These are phyloP conservation scores for Clarias fuscus DNA, from an alignment of 2,797 vertebrate genomes.

Conservation along the genomic window DNA sequence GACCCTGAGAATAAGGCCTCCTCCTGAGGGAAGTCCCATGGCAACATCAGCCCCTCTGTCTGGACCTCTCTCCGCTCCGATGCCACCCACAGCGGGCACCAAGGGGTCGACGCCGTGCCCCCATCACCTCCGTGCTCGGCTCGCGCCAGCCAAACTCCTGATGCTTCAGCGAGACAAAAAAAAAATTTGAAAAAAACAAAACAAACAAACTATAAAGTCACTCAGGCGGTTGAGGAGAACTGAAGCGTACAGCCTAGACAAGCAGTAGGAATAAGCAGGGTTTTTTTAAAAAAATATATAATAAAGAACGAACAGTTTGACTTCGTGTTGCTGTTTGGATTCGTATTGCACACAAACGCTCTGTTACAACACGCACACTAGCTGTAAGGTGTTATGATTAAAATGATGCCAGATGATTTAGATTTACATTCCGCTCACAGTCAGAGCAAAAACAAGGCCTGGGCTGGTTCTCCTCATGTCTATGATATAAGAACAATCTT, in stretches of 20 bases:
- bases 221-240: conserved; percentile 38
- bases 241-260: neutral
- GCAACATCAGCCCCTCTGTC: conserved; percentile 70
- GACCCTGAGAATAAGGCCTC: conserved; percentile 79
- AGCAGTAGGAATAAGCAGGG: conserved; percentile 31
- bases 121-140: conserved; percentile 70
- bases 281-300: neutral
- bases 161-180: conserved; percentile 63
- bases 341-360: neutral
- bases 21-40: conserved; percentile 72
- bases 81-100: conserved; percentile 78
- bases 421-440: neutral
- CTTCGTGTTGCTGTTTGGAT: neutral
- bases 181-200: conserved; percentile 54
- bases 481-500: neutral
- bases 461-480: neutral
- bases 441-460: neutral
- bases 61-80: conserved; percentile 70
- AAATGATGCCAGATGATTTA: neutral
- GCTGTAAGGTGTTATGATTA: neutral
- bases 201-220: conserved; percentile 65
- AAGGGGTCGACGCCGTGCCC: conserved; percentile 72
- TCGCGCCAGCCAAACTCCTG: conserved; percentile 73
- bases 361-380: neutral
- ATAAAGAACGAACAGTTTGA: neutral